phyloP scores from a whole-genome alignment of 1,140 invertebrate species.

The Lepidurus apus region DNA sequence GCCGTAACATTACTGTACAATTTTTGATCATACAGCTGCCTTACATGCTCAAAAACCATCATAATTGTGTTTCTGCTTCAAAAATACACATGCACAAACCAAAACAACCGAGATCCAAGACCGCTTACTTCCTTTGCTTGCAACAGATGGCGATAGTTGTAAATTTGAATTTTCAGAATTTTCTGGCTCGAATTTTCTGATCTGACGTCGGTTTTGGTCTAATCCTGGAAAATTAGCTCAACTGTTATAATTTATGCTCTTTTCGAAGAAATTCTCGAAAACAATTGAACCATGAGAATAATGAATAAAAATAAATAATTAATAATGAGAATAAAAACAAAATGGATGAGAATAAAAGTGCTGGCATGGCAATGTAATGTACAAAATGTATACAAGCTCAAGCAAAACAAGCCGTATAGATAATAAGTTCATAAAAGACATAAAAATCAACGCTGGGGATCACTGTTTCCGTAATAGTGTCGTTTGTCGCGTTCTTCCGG shows the following conservation, averaged over 20 bases:
- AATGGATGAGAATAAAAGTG: background rate
- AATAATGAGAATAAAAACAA: background rate
- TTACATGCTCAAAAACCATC: slow-evolving; percentile 46
- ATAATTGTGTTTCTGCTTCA: slow-evolving; percentile 35
- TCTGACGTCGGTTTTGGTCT: too few species aligned
- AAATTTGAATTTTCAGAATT: too few species aligned
- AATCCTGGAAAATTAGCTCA: too few species aligned
- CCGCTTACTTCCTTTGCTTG: too few species aligned
- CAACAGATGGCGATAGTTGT: too few species aligned
- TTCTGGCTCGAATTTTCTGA: too few species aligned
- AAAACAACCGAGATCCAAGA: too few species aligned
- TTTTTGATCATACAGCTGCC: slow-evolving; percentile 44
- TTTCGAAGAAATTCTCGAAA: too few species aligned
- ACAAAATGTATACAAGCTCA: background rate
- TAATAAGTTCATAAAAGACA: background rate
- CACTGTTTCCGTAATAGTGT: background rate
- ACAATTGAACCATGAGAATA: too few species aligned
- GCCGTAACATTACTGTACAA: slow-evolving; percentile 45
- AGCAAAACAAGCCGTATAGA: background rate
- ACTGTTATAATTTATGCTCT: too few species aligned
- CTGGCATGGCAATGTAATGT: slow-evolving; percentile 8
- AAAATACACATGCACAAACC: background rate
- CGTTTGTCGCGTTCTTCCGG: background rate
- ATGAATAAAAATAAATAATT: too few species aligned
- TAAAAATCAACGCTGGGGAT: background rate